Percentiles rank a stretch among this genome's conserved stretches.
Evolutionary conservation across 2,113 vertebrate species (phyloP).

Genomic region (Setophaga coronata): DNA sequence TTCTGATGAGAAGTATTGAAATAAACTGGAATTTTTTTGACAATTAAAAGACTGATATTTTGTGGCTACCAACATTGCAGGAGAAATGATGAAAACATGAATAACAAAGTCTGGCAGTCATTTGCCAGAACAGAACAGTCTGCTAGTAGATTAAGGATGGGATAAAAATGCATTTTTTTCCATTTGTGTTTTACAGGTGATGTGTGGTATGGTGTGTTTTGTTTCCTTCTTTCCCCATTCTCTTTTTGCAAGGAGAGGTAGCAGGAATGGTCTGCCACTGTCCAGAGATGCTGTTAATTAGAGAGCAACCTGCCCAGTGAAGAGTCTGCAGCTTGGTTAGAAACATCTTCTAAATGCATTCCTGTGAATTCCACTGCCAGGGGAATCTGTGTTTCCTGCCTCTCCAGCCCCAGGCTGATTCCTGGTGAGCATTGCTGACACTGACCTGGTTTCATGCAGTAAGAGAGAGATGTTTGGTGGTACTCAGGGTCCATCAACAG

Average conservation of each 20-base stretch:
- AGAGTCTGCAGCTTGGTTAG: neutral
- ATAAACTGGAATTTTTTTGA: neutral
- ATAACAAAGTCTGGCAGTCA: neutral
- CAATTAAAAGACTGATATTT: neutral
- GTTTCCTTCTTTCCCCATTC: rapidly evolving
- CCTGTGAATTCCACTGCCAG: neutral
- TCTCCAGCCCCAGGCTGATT: neutral
- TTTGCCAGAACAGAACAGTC: neutral
- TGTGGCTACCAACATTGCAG: too few relatives aligned
- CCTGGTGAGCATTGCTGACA: neutral
- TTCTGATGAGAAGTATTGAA: neutral
- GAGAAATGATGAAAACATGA: neutral
- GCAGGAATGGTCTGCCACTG: neutral
- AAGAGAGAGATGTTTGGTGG: neutral
- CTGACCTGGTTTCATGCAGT: neutral
- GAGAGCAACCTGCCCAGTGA: neutral
- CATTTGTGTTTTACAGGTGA: neutral
- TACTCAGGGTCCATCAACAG: neutral
- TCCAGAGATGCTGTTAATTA: neutral
- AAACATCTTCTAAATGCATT: neutral
- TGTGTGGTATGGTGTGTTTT: neutral
- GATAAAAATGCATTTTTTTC: neutral
- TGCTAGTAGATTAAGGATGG: neutral
- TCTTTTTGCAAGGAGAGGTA: neutral
- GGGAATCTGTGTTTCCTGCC: neutral